A percentile compares a stretch with the other conserved stretches of the same genome.
Conservation (phyloP, 2,797 vertebrate species). For the Gila robusta region DNA sequence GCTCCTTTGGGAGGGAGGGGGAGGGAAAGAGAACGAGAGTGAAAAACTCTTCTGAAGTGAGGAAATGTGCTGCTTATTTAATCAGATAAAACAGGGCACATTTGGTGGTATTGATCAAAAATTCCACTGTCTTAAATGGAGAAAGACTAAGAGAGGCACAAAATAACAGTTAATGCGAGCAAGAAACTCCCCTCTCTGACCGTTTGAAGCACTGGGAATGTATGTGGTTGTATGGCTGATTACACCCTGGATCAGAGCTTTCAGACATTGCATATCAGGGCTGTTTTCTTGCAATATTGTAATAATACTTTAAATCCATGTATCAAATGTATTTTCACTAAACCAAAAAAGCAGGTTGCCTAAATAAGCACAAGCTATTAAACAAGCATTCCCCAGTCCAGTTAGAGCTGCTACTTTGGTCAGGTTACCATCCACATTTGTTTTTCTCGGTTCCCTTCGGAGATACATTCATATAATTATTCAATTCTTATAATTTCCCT, state of each 20-base stretch:
- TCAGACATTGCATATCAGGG: not conserved
- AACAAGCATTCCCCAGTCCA: not conserved
- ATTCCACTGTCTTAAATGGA: constrained; percentile 36
- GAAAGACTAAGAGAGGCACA: not conserved
- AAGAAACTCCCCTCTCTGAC: not conserved
- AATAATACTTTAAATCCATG: not conserved
- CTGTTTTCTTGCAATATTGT: not conserved
- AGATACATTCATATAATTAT: not conserved
- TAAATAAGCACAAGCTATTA: not conserved
- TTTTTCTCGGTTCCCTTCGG: not conserved
- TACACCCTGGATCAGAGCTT: not conserved
- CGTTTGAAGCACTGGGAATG: constrained; percentile 2
- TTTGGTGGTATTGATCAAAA: constrained; percentile 68
- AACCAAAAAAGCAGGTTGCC: not conserved
- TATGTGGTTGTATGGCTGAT: constrained; percentile 19
- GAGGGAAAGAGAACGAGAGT: not conserved
- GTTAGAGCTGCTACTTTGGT: not conserved
- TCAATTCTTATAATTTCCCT: not conserved
- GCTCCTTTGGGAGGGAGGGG: constrained; percentile 44
- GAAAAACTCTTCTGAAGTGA: constrained; percentile 66
- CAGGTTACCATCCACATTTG: not conserved
- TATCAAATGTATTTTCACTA: not conserved
- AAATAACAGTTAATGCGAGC: not conserved
- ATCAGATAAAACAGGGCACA: constrained; percentile 70
- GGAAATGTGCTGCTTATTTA: constrained; percentile 70